Evolutionary conservation across 2,113 vertebrate species (phyloP), one percentile per base, ranked within the genome.

Genomic region (Amblyornis subalaris): DNA sequence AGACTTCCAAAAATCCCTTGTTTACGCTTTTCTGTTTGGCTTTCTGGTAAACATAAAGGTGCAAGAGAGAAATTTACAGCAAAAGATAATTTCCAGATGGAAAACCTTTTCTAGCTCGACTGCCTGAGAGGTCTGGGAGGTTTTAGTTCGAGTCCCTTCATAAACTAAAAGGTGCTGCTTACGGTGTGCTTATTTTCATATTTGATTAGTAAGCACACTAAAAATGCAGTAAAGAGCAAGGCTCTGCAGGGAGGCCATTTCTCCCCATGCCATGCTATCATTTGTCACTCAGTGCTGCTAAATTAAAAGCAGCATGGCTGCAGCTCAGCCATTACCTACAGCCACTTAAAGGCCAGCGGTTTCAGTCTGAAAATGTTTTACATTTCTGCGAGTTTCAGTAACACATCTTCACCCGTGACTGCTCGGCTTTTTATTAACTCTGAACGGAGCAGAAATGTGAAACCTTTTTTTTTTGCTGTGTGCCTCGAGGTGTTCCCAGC

Each of bases 81-180:
- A 47, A 95, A 90, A 91, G 75, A 95, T 82, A 88, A 57, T 73
- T 83, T 95, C 94, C 93, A 96, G 89, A 86, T 93, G 85, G 96
- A 72, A 96, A 96, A 81, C 26, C 71, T 47, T 72, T 38, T 83
- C 21, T 7, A 50, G 67, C 24, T 91, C 53, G 62, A 40, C 85
- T 0, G 4, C 53, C 26, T 16, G 31, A 85, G 60, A 80, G 48
- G 33, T 90, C 73, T 51, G 62, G n/a, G 69, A 69, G 22, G 57
- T 50, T 93, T 90, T 48, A 65, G 78, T 93, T 74, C 48, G 82
- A 69, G 42, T 18, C 55, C 53, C 83, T 90, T 86, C 64, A 38
- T 70, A 95, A 95, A 78, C 18, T 47, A 40, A 93, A 93, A 92
- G 57, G 65, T 88, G 90, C 55, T 86, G 60, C 72, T 87, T 91